Percentiles rank a stretch among this genome's conserved stretches.
phyloP scores from a whole-genome alignment of 2,113 vertebrate species.

The Chiloscyllium plagiosum region DNA sequence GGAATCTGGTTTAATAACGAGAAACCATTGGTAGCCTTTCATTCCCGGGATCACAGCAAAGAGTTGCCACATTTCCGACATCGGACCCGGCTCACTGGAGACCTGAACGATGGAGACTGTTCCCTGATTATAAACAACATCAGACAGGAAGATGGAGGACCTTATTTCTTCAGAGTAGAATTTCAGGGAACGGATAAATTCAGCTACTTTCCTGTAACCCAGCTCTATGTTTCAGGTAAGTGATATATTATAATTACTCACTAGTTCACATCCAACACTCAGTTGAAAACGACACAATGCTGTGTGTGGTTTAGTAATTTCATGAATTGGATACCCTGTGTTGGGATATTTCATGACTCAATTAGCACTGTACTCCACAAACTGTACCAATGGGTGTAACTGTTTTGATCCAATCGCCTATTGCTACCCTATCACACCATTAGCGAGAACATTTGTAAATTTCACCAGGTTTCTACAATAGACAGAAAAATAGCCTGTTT shows the following conservation, averaged over 20 bases:
- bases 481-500: too few species aligned
- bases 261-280: background rate
- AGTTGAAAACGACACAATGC: too few species aligned
- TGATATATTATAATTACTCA: background rate
- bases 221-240: background rate
- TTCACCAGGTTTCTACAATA: too few species aligned
- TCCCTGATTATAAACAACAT: background rate
- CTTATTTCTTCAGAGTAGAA: background rate
- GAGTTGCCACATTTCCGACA: background rate
- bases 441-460: too few species aligned
- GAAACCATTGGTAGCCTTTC: background rate
- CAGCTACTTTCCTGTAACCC: background rate
- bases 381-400: too few species aligned
- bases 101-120: background rate
- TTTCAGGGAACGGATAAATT: background rate
- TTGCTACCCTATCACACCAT: too few species aligned
- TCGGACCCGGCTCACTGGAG: background rate
- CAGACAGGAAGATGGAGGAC: background rate
- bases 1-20: background rate
- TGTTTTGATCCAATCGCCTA: too few species aligned
- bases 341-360: too few species aligned
- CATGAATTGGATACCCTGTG: too few species aligned
- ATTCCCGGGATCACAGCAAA: background rate
- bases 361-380: too few species aligned
- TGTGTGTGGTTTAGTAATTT: too few species aligned